A percentile compares a stretch with the other conserved stretches of the same genome.
phyloP scores from a whole-genome alignment of 1,140 invertebrate genomes.

The Pararge aegeria region DNA sequence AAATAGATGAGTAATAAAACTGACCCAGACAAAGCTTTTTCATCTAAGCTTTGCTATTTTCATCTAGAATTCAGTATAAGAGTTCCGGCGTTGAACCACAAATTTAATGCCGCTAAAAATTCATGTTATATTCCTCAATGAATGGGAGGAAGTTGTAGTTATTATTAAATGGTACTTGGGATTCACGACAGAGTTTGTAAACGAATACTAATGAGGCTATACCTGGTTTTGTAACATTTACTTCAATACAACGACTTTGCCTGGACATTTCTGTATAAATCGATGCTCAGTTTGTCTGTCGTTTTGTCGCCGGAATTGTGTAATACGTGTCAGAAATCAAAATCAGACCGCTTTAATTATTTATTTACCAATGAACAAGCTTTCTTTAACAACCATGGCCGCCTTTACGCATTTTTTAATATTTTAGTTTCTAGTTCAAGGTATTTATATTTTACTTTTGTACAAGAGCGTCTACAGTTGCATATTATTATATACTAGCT shows the following conservation, averaged over 20 bases:
- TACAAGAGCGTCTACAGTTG: too few relatives aligned
- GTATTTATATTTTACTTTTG: too few relatives aligned
- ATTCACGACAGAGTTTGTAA: slow-evolving; percentile 35
- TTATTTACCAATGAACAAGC: too few relatives aligned
- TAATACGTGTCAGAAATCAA: slow-evolving; percentile 9
- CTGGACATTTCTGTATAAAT: slow-evolving; percentile 27
- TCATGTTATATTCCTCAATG: slow-evolving; percentile 34
- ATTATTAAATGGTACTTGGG: slow-evolving; percentile 40
- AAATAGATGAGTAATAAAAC: too few relatives aligned
- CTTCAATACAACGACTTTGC: slow-evolving; percentile 15
- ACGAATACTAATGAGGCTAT: slow-evolving; percentile 40
- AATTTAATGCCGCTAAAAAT: slow-evolving; percentile 33
- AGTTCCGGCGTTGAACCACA: slow-evolving; percentile 23
- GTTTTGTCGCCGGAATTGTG: slow-evolving; percentile 21
- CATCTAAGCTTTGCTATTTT: too few relatives aligned
- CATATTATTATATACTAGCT: too few relatives aligned
- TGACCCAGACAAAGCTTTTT: too few relatives aligned
- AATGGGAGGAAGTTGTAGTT: slow-evolving; percentile 51
- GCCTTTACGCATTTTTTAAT: too few relatives aligned
- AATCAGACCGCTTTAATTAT: too few relatives aligned
- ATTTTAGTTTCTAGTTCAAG: too few relatives aligned
- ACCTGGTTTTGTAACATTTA: slow-evolving; percentile 27
- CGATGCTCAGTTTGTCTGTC: slow-evolving; percentile 17
- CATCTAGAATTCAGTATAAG: too few relatives aligned
- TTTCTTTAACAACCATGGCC: too few relatives aligned